phyloP scores from a whole-genome alignment of 2,888 invertebrate species.

The Laspeyria flexula region DNA sequence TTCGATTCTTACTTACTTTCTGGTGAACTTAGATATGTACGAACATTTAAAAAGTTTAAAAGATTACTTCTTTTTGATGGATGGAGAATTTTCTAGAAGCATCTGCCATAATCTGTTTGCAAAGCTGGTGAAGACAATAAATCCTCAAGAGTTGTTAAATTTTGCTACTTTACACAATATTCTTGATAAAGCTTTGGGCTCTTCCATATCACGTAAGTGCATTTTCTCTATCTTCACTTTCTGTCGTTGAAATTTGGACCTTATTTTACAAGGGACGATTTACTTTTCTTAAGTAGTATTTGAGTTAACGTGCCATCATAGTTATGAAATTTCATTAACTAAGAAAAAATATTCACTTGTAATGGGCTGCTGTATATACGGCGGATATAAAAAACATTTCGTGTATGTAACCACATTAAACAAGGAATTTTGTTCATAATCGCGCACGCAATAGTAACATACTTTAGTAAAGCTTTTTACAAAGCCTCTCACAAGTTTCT shows the following conservation, averaged over 20 bases:
- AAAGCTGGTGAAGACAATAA: slow-evolving; percentile 87
- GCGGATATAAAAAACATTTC: too few species aligned
- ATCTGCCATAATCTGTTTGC: slow-evolving; percentile 90
- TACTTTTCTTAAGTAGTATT: too few species aligned
- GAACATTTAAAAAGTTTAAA: slow-evolving; percentile 91
- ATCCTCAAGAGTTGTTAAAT: slow-evolving; percentile 89
- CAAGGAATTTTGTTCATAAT: too few species aligned
- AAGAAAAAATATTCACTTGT: too few species aligned
- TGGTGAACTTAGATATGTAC: slow-evolving; percentile 88
- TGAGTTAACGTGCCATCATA: too few species aligned
- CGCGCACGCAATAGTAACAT: too few species aligned
- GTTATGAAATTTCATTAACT: too few species aligned
- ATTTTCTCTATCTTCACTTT: too few species aligned
- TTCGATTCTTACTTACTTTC: slow-evolving; percentile 89
- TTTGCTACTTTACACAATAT: slow-evolving; percentile 89
- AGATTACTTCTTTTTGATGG: slow-evolving; percentile 92
- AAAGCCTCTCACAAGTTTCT: too few species aligned
- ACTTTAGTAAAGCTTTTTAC: too few species aligned
- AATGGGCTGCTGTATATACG: too few species aligned
- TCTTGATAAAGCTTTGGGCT: slow-evolving; percentile 89
- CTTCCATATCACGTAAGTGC: slow-evolving; percentile 88
- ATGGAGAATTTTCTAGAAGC: slow-evolving; percentile 91
- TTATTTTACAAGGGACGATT: neutral
- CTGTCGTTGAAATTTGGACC: neutral
- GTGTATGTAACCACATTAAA: too few species aligned